phyloP scores from a whole-genome alignment of 2,797 vertebrate genomes.

The Vireo griseus region DNA sequence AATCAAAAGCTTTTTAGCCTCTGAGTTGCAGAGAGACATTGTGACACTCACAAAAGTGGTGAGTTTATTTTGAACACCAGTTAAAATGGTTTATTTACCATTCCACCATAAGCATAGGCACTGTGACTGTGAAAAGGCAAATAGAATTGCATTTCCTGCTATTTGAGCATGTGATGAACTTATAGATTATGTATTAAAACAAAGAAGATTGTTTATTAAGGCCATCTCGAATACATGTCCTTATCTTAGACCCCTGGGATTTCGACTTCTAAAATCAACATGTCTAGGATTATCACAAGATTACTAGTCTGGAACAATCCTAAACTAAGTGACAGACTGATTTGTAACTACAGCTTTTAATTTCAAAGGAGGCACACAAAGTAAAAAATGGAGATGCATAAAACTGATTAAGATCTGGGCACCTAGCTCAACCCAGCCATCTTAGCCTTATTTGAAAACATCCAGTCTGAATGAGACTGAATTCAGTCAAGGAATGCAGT shows the following conservation, averaged over 20 bases:
- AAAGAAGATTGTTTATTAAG: background rate
- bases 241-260: background rate
- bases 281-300: background rate
- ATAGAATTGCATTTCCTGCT: background rate
- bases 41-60: background rate
- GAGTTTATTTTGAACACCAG: background rate
- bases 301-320: background rate
- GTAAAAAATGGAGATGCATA: background rate
- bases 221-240: rapidly evolving
- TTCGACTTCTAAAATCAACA: background rate
- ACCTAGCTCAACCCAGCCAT: background rate
- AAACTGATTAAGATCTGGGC: background rate
- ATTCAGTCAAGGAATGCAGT: background rate
- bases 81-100: background rate
- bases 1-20: background rate
- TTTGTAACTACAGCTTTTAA: background rate
- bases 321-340: background rate
- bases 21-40: background rate
- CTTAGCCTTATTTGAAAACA: background rate
- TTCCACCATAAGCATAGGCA: background rate
- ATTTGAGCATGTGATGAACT: background rate
- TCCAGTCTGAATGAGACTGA: background rate
- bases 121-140: background rate
- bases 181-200: background rate
- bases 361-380: background rate